Base-by-base conservation (phyloP, 2,797 vertebrate species). In the Poecilia wingei region DNA sequence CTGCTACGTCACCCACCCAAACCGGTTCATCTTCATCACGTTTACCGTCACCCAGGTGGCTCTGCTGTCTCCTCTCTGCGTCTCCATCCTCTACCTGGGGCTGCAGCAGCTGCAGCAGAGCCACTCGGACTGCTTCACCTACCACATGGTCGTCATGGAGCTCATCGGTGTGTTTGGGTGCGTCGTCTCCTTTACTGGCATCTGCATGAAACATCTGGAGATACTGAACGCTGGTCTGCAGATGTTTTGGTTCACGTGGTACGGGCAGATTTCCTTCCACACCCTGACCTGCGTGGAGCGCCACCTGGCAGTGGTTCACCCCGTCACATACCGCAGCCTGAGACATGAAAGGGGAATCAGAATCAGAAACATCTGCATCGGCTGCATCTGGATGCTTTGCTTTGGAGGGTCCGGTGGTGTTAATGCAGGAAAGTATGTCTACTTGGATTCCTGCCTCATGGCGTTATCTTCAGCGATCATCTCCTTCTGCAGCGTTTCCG, bases 281-380 rank as follows among this genome's bases (percentile, higher is more conserved):
- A 5, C 41, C 10, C 28, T 76, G 33, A 84, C 72, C 43, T 83
- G 79, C 13, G 57, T 49, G 7, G 83, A 89, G 47, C 81, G 43
- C 43, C 86, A 89, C 72, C 33, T 85, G 51, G 81, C 83, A 12
- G 85, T 84, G 8, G 80, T 89, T 43, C 85, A 87, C 33, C 82
- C 88, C 12, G 1, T 87, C 53, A 71, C 20, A 25, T 89, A 86
- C 59, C 12, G 80, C 16, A 20, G 36, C 0, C 69, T 87, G 39
- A 87, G 4, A 28, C n/a, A 55, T 0, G 22, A 0, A 0, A 13
- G 6, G 1, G 61, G 78, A 0, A 25, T 81, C 28, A 3, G 25
- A 13, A 49, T 84, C 41, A 41, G 83, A 20, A 69, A 72, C 18
- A 25, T 79, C 33, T 31, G 25, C 61, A 59, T 33, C 6, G 36